A percentile compares a stretch with the other conserved stretches of the same genome.
phyloP scores from a whole-genome alignment of 2,888 invertebrate species.

The Tromatobia lineatoria region DNA sequence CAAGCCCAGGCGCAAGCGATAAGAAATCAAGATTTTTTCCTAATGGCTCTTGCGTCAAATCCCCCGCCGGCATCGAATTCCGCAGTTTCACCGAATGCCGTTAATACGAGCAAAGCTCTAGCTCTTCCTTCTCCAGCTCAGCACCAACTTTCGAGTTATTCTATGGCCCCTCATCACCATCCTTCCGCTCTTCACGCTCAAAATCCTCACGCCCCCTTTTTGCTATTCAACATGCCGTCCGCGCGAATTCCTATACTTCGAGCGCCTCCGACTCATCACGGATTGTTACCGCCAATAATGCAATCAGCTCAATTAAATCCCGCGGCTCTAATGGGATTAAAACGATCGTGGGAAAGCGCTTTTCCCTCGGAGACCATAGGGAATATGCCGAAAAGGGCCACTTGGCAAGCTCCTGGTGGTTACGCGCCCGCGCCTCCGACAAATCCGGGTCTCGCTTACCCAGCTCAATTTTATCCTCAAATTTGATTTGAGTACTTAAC shows the following conservation, averaged over 20 bases:
- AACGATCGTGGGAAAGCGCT: slow-evolving; percentile 91
- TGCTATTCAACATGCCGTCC: slow-evolving; percentile 81
- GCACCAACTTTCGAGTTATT: slow-evolving; percentile 80
- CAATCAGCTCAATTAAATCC: slow-evolving; percentile 81
- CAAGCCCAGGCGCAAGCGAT: slow-evolving; percentile 78
- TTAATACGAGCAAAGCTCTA: slow-evolving; percentile 77
- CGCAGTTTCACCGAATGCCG: slow-evolving; percentile 49
- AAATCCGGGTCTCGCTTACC: slow-evolving; percentile 86
- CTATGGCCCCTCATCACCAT: slow-evolving; percentile 87
- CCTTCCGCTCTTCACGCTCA: slow-evolving; percentile 83
- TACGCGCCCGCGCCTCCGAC: slow-evolving; percentile 83
- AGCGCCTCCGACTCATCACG: slow-evolving; percentile 80
- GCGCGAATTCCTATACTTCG: slow-evolving; percentile 82
- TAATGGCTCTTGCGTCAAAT: slow-evolving; percentile 83
- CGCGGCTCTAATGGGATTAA: slow-evolving; percentile 86
- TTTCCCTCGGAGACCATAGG: slow-evolving; percentile 87
- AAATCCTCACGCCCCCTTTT: slow-evolving; percentile 82
- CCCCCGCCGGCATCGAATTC: slow-evolving; percentile 69
- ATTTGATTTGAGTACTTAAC: slow-evolving; percentile 71
- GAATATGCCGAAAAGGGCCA: slow-evolving; percentile 78
- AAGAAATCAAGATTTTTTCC: slow-evolving; percentile 83
- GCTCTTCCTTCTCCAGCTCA: slow-evolving; percentile 87
- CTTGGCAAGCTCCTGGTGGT: slow-evolving; percentile 83
- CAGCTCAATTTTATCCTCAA: slow-evolving; percentile 87
- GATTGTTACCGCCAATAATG: slow-evolving; percentile 78